These are phyloP conservation scores for Protodeltote pygarga DNA, from an alignment of 2,888 invertebrate species.

Conservation along the genomic window DNA sequence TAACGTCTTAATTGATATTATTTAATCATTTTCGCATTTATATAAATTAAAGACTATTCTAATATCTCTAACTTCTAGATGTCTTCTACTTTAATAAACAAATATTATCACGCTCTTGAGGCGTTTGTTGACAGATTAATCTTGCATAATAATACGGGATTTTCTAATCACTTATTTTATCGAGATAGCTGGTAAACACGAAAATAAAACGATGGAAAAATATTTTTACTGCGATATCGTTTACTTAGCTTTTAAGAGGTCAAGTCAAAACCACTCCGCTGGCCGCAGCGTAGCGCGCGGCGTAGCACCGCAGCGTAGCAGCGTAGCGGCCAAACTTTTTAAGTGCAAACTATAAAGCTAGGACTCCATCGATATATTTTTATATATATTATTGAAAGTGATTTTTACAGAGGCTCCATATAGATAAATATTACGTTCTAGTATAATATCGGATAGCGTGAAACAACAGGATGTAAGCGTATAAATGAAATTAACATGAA, in stretches of 20 bases:
- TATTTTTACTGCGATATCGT: slow-evolving; percentile 5
- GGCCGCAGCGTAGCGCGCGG: slow-evolving; percentile 1
- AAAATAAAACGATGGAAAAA: slow-evolving; percentile 14
- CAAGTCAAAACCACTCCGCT: slow-evolving; percentile 9
- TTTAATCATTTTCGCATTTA: slow-evolving; percentile 17
- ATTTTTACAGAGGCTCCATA: too few relatives aligned
- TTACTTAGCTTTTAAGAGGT: slow-evolving; percentile 27
- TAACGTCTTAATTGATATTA: slow-evolving; percentile 12
- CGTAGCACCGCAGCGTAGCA: slow-evolving; percentile 6
- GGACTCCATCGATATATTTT: not conserved
- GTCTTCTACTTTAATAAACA: slow-evolving; percentile 7
- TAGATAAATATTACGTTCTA: too few relatives aligned
- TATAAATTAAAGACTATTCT: slow-evolving; percentile 11
- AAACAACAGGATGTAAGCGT: too few relatives aligned
- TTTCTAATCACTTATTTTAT: slow-evolving; percentile 6
- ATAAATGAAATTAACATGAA: slow-evolving; percentile 4
- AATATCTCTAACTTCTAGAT: slow-evolving; percentile 7
- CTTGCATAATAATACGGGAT: slow-evolving; percentile 16
- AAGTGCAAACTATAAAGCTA: not conserved
- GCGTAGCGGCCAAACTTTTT: not conserved
- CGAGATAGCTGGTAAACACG: slow-evolving; percentile 13
- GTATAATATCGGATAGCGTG: too few relatives aligned
- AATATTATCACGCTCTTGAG: slow-evolving; percentile 7
- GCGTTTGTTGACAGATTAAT: slow-evolving; percentile 20
- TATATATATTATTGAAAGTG: too few relatives aligned